Conservation (phyloP, 53 echinoderm and acorn worm genomes). For the Echinometra lucunter region DNA sequence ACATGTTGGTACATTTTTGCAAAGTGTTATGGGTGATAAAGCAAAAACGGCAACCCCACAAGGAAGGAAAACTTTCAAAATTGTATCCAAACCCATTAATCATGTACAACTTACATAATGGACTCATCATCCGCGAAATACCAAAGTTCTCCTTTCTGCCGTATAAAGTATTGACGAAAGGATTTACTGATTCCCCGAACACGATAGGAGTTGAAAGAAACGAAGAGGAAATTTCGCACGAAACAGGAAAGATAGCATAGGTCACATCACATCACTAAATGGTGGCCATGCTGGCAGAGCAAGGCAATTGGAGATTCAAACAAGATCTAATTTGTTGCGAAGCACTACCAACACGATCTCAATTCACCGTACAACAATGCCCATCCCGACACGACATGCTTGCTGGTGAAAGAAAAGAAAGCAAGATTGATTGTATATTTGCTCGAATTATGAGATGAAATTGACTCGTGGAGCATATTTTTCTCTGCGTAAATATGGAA, state of each 20-base stretch:
- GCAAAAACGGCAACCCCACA: too few species aligned
- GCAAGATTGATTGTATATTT: constrained; percentile 21
- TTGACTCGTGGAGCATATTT: constrained; percentile 1
- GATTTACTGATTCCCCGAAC: neutral
- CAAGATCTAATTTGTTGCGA: neutral
- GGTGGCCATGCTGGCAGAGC: neutral
- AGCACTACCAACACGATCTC: neutral
- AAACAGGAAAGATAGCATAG: neutral
- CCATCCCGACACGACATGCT: constrained; percentile 3
- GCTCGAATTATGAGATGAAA: constrained; percentile 33
- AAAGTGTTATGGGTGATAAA: too few species aligned
- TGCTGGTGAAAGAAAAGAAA: constrained; percentile 12
- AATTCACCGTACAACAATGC: constrained; percentile 8
- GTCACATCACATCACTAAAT: neutral
- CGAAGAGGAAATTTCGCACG: neutral
- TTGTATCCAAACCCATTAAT: too few species aligned
- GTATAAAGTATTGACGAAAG: neutral
- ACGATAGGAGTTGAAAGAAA: neutral
- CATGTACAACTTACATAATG: too few species aligned
- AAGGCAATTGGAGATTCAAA: constrained; percentile 3
- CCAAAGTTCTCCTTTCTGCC: neutral
- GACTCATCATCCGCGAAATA: too few species aligned
- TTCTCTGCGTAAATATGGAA: neutral
- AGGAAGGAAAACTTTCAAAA: too few species aligned
- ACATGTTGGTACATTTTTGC: too few species aligned